Conservation (phyloP, 1,140 invertebrate genomes). For the Pristionchus pacificus region DNA sequence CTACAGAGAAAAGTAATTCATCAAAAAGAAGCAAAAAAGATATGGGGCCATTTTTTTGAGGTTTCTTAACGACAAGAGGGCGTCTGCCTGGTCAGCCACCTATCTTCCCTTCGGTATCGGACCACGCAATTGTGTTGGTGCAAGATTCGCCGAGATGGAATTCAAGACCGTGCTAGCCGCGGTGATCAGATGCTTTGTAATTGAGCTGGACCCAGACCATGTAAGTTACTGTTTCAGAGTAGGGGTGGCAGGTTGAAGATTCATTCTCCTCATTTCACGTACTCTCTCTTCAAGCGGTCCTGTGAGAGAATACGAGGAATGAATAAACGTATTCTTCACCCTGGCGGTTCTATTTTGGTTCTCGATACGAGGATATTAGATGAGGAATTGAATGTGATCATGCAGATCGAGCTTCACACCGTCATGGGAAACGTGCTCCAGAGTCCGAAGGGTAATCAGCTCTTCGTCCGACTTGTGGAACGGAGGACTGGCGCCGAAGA, state of each 20-base stretch:
- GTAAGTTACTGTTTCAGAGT: background rate
- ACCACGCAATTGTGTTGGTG: slow-evolving; percentile 63
- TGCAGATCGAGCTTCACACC: background rate
- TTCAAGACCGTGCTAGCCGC: slow-evolving; percentile 64
- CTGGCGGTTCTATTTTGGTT: too few species aligned
- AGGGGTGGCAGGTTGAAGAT: too few species aligned
- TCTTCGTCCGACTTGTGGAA: background rate
- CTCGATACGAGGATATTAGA: too few species aligned
- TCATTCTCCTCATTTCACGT: too few species aligned
- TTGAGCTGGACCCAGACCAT: background rate
- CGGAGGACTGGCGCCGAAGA: too few species aligned
- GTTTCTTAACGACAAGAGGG: slow-evolving; percentile 26
- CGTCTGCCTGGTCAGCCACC: slow-evolving; percentile 36
- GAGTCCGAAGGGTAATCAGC: background rate
- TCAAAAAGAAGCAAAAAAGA: too few species aligned
- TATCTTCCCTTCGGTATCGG: slow-evolving; percentile 63
- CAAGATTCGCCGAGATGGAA: slow-evolving; percentile 67
- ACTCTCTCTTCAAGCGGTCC: too few species aligned
- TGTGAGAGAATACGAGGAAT: too few species aligned
- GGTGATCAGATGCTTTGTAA: background rate
- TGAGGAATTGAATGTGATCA: background rate
- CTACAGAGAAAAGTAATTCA: too few species aligned
- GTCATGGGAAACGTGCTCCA: background rate
- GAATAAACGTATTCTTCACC: too few species aligned
- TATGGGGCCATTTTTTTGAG: background rate